Percentiles rank a stretch among this genome's conserved stretches.
These are phyloP conservation scores for Alligator sinensis DNA, from an alignment of 2,113 vertebrate genomes.

Conservation along the genomic window DNA sequence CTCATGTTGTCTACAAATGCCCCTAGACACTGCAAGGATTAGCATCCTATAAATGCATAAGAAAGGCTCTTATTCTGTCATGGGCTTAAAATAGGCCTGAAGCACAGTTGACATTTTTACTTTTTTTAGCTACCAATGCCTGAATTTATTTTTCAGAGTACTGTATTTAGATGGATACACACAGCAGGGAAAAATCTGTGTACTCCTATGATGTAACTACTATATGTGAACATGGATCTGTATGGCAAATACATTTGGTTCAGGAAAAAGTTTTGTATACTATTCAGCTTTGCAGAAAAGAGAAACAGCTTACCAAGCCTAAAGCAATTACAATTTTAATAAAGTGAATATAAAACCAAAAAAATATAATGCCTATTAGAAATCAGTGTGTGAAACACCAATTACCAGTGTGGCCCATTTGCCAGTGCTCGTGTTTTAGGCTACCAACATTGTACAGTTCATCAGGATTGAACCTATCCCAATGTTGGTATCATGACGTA, in stretches of 20 bases:
- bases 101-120: not conserved
- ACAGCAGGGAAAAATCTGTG: not conserved
- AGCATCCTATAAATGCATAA: not conserved
- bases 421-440: not conserved
- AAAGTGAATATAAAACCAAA: not conserved
- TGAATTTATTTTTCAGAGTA: slow-evolving; percentile 16
- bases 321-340: not conserved
- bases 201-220: not conserved
- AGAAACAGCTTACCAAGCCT: not conserved
- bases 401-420: not conserved
- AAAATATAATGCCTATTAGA: not conserved
- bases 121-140: slow-evolving; percentile 5
- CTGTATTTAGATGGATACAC: slow-evolving; percentile 6
- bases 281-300: not conserved
- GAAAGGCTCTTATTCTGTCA: slow-evolving; percentile 35
- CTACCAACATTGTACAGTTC: not conserved
- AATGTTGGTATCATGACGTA: not conserved
- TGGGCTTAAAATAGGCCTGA: slow-evolving; percentile 59
- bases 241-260: not conserved
- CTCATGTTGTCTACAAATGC: too few species aligned
- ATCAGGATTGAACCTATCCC: not conserved
- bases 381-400: not conserved
- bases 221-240: not conserved
- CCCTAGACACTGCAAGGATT: not conserved
- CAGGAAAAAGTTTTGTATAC: not conserved